Evolutionary conservation across 2,888 invertebrate species (phyloP).

Genomic region (Antitype chi): DNA sequence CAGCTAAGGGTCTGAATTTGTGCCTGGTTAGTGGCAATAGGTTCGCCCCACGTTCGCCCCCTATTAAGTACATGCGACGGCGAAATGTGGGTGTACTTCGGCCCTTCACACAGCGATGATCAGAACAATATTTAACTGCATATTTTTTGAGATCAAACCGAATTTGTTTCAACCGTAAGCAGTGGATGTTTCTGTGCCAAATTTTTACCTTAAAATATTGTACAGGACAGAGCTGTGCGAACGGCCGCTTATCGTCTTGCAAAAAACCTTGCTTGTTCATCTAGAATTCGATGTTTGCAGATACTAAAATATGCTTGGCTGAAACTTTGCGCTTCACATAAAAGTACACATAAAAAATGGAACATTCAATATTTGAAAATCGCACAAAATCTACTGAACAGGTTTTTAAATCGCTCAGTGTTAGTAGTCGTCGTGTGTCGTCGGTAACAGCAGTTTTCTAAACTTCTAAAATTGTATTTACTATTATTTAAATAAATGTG

Average conservation of each 20-base stretch:
- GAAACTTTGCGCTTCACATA: constrained; percentile 37
- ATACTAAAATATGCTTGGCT: constrained; percentile 38
- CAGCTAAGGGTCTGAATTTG: too few species aligned
- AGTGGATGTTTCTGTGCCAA: too few species aligned
- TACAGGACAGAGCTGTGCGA: too few species aligned
- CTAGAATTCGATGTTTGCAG: constrained; percentile 16
- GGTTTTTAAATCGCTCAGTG: constrained; percentile 30
- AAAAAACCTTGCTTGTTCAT: not conserved
- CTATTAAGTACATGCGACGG: too few species aligned
- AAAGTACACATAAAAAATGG: constrained; percentile 26
- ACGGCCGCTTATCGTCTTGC: not conserved
- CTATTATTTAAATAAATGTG: constrained; percentile 54
- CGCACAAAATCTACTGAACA: constrained; percentile 18
- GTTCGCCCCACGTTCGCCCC: too few species aligned
- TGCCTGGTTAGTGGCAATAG: too few species aligned
- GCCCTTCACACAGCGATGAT: too few species aligned
- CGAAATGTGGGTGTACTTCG: too few species aligned
- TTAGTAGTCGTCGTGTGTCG: not conserved
- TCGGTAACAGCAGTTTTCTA: constrained; percentile 24
- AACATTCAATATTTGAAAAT: constrained; percentile 52
- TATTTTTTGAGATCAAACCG: too few species aligned
- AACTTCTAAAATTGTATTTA: constrained; percentile 44
- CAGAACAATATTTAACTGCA: too few species aligned
- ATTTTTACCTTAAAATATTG: too few species aligned
- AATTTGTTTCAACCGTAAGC: too few species aligned